Evolutionary conservation across 2,797 vertebrate species (phyloP).

Genomic region (Acanthurus lineatus): DNA sequence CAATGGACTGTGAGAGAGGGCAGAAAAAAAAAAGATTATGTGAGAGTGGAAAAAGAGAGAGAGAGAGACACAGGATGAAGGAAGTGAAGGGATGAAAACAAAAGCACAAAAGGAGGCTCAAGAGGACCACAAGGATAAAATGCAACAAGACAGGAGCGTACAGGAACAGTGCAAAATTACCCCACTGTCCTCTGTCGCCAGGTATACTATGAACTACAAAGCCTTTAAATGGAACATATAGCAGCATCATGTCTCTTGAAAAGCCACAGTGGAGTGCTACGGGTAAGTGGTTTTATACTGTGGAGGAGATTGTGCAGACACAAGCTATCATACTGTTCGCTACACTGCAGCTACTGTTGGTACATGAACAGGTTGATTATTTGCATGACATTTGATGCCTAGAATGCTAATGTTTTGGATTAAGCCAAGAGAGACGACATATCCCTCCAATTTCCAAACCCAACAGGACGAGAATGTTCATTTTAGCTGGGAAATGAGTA

Average conservation of each 20-base stretch:
- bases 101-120: constrained; percentile 39
- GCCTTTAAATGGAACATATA: constrained; percentile 43
- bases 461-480: constrained; percentile 30
- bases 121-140: constrained; percentile 28
- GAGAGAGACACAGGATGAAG: not conserved
- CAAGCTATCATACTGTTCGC: constrained; percentile 6
- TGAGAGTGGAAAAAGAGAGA: not conserved
- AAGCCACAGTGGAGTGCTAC: constrained; percentile 22
- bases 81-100: constrained; percentile 1
- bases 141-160: constrained; percentile 6
- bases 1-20: constrained; percentile 89
- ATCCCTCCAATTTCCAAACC: constrained; percentile 5
- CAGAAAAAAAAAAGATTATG: constrained; percentile 28
- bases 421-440: not conserved
- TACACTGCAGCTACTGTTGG: constrained; percentile 10
- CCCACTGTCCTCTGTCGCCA: constrained; percentile 16
- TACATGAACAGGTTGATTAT: constrained; percentile 40
- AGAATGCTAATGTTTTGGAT: constrained; percentile 18
- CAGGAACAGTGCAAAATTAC: constrained; percentile 22
- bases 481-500: constrained; percentile 30
- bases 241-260: constrained; percentile 25
- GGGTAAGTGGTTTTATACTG: constrained; percentile 34
- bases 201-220: constrained; percentile 26
- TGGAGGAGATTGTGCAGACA: constrained; percentile 12
- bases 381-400: constrained; percentile 35